Evolutionary conservation across 2,113 vertebrate species (phyloP), one percentile per base, ranked within the genome.

Genomic region (Tetraodon nigroviridis): DNA sequence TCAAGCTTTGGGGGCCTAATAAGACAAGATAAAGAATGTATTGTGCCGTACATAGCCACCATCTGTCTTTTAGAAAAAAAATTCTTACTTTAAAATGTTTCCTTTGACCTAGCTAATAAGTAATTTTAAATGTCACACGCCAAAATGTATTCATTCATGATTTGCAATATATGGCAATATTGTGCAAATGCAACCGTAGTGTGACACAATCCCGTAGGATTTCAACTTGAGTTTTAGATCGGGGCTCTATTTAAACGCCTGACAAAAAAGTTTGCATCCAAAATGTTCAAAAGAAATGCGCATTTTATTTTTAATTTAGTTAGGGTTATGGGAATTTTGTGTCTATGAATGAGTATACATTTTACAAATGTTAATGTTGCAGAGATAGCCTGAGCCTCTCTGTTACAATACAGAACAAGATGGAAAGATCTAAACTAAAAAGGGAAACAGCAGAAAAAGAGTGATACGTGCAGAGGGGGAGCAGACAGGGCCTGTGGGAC

Each of bases 401-500:
- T 37, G 16, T 7, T 46, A 46, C 44, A 46, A 16, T n/a, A 7
- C 15, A 46, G 44, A 46, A 16, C 13, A 46, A 46, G 44, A 46
- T 6, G 44, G 10, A n/a, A n/a, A 6, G 44, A 16, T 15, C 5
- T 15, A 46, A n/a, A n/a, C 32, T 6, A 51, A 13, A 13, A 13
- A 16, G 14, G 21, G 21, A 22, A 21, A 16, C 50, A 59, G 56
- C 15, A n/a, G 7, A n/a, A n/a, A 17, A 46, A 46, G n/a, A 17
- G 15, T 13, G 2, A 46, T 16, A n/a, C 44, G n/a, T 42, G 48
- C 46, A 66, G 63, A 42, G 49, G 22, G 49, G 22, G 59, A 56
- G 41, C 49, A 22, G 53, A 51, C 27, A 80, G 66, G 71, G 71
- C 72, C 68, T 52, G 24, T 54, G 63, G 63, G 73, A 57, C 51